phyloP scores from a whole-genome alignment of 2,797 vertebrate species.

The Lepilemur ruficaudatus region DNA sequence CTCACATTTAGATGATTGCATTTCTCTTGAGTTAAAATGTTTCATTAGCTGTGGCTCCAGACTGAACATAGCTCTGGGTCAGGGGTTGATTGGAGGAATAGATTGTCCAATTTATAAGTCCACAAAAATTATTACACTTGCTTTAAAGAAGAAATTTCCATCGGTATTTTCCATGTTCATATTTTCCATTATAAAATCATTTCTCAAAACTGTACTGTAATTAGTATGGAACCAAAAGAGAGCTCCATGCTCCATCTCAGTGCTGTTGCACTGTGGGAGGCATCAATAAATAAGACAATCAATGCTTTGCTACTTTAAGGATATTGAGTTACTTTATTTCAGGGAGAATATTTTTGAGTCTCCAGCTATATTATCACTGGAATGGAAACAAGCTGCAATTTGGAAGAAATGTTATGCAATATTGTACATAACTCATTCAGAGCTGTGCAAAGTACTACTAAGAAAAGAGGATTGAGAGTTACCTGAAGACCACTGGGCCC shows the following conservation, averaged over 20 bases:
- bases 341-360: background rate
- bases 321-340: conserved; percentile 31
- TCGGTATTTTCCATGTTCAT: background rate
- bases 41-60: background rate
- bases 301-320: background rate
- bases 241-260: background rate
- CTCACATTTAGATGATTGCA: background rate
- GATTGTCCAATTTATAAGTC: background rate
- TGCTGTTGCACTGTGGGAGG: background rate
- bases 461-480: background rate
- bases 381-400: conserved; percentile 10
- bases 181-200: conserved; percentile 41
- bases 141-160: background rate
- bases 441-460: background rate
- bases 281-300: conserved; percentile 43
- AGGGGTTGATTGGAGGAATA: background rate
- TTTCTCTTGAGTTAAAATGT: background rate
- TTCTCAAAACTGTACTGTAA: conserved; percentile 49
- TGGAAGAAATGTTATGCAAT: background rate
- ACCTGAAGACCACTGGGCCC: background rate
- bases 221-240: background rate
- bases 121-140: background rate
- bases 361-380: background rate
- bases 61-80: background rate
- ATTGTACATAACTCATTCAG: background rate